Base-by-base conservation (phyloP, 2,888 invertebrate species). In the Rhimphoctona megacephalus region DNA sequence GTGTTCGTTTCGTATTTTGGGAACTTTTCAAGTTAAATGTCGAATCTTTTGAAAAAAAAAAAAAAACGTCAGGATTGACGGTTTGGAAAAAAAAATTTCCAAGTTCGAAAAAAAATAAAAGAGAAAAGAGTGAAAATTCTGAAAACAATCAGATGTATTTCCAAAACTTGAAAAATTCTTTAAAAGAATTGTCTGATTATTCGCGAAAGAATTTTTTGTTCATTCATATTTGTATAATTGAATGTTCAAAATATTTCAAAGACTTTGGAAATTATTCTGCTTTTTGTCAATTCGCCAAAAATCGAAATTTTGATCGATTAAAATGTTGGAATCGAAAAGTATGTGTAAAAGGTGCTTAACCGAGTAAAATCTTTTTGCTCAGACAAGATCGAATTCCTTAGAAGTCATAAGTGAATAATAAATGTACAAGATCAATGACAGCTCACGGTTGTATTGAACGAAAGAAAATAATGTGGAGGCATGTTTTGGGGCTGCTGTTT, bases 341-440 rank as follows among this genome's bases (percentile, higher is more conserved):
- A 57, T 30, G 61, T 61, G 14, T 30, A 17, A n/a, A 54, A 22
- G 5, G 8, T 54, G 57, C 3, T 57, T 30, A 6, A 57, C 57
- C 25, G 25, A 57, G 57, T n/a, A 3, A 25, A 30, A 57, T 57
- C 5, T 9, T 14, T 4, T 30, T 30, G 17, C 30, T 25, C 25
- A 25, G 25, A 25, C 25, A 9, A 25, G 57, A 25, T 57, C 30
- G 5, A 30, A 6, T 57, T 57, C 57, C 6, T 30, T 30, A 17
- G 30, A 30, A 30, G 61, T 30, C 17, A 30, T 6, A 61, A 61
- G 30, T 30, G 17, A 17, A 61, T 30, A 61, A 17, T 61, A 30
- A 57, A 61, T 61, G 61, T 61, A 61, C 61, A 61, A 61, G 30
- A 61, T 30, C 6, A 57, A 57, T 25, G 57, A 30, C 14, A 61